Base-by-base conservation (phyloP, 2,888 invertebrate species). In the Mythimna pallens region DNA sequence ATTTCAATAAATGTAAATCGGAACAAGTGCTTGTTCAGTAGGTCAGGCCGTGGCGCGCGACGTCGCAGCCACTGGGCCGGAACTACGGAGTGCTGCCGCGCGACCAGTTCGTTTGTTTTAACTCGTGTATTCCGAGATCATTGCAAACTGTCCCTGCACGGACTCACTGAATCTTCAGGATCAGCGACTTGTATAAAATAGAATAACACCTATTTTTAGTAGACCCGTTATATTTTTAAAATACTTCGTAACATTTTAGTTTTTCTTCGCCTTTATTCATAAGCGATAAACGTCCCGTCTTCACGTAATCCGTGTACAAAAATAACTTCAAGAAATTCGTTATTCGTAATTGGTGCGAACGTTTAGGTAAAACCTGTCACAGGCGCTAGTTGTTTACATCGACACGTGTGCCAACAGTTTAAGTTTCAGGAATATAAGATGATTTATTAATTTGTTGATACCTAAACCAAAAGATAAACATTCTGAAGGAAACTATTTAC, bases 121-220 rank as follows among this genome's bases (percentile, higher is more conserved):
- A 25, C 66, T 52, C 55, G 50, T 2, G 67, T 34, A 4, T 12
- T 22, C 43, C 12, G 55, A 30, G 12, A 36, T 9, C 52, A 17
- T 14, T 30, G 47, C 30, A 10, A 17, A 14, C 54, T 17, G 10
- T 43, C n/a, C 20, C 34, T 34, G 54, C 70, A 65, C 47, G 12
- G 47, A 17, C 61, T 76, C 80, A 69, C 58, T 74, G 71, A 80
- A 69, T 54, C 25, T 52, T 58, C 47, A 14, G 43, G 59, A 64
- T 66, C 76, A 52, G n/a, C 4, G 9, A 59, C 3, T n/a, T 52
- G n/a, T 52, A 9, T n/a, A 47, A 47, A 14, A 47, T 7, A 43
- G 43, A 43, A 47, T 47, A 47, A 47, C 17, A 7, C 17, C 47
- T 47, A 36, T 78, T 62, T 50, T 30, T 55, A n/a, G 55, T 47